Evolutionary conservation across 2,113 vertebrate species (phyloP).

Genomic region (Peucedramus taeniatus): DNA sequence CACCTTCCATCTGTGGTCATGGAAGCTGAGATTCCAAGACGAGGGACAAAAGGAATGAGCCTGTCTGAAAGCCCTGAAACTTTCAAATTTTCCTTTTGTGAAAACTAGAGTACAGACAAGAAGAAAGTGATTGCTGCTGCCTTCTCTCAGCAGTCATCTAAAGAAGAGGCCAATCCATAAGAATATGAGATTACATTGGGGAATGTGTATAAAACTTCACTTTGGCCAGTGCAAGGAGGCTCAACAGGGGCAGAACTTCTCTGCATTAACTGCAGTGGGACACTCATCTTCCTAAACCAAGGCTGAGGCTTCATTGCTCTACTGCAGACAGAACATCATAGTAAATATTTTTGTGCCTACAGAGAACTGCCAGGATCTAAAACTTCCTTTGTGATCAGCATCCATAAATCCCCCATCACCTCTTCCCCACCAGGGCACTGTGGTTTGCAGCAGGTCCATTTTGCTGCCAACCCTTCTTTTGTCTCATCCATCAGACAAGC

Average conservation of each 20-base stretch:
- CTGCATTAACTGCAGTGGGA: not conserved
- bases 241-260: not conserved
- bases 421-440: not conserved
- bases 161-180: not conserved
- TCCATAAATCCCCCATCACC: not conserved
- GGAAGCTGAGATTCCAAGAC: not conserved
- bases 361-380: not conserved
- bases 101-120: not conserved
- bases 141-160: not conserved
- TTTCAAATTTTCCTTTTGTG: not conserved
- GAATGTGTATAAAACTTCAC: not conserved
- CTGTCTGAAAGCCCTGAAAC: not conserved
- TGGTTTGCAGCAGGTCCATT: not conserved
- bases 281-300: not conserved
- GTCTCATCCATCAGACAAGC: not conserved
- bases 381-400: not conserved
- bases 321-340: rapidly evolving
- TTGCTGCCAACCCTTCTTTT: not conserved
- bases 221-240: not conserved
- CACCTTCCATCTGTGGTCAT: not conserved
- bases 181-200: rapidly evolving
- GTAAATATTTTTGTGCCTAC: not conserved
- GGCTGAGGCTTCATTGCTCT: not conserved
- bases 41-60: not conserved
- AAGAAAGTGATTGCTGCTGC: not conserved